Conservation (phyloP, 1,140 invertebrate species). For the Plutomurus gul region DNA sequence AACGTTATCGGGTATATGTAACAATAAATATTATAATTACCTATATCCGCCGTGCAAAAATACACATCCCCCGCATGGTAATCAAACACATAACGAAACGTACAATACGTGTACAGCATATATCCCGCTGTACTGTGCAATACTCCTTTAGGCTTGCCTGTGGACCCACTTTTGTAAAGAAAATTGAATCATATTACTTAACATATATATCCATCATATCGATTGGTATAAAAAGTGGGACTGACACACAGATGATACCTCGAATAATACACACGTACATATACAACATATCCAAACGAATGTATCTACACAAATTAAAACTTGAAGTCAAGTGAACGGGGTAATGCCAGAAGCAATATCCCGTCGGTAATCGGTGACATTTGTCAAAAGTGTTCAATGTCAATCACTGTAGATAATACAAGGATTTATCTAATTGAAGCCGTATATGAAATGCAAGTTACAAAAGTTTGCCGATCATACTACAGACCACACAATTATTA, state of each 20-base stretch:
- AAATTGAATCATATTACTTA: not conserved
- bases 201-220: not conserved
- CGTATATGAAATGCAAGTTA: too few species aligned
- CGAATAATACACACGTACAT: not conserved
- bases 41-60: constrained; percentile 99
- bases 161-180: constrained; percentile 75
- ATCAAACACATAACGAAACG: constrained; percentile 94
- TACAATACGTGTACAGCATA: constrained; percentile 72
- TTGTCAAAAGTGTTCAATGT: not conserved
- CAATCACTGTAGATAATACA: not conserved
- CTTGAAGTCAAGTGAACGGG: not conserved
- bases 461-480: not conserved
- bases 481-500: not conserved
- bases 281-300: not conserved
- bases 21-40: constrained; percentile 62
- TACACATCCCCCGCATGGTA: constrained; percentile 86
- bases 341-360: too few species aligned
- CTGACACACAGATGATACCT: not conserved
- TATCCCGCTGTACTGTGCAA: constrained; percentile 93
- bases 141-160: constrained; percentile 96
- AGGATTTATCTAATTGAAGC: too few species aligned
- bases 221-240: not conserved
- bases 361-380: not conserved
- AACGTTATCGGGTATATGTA: too few species aligned
- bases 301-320: not conserved